A percentile compares a stretch with the other conserved stretches of the same genome.
Conservation (phyloP, 2,888 invertebrate species). For the Coecobrya sp. region DNA sequence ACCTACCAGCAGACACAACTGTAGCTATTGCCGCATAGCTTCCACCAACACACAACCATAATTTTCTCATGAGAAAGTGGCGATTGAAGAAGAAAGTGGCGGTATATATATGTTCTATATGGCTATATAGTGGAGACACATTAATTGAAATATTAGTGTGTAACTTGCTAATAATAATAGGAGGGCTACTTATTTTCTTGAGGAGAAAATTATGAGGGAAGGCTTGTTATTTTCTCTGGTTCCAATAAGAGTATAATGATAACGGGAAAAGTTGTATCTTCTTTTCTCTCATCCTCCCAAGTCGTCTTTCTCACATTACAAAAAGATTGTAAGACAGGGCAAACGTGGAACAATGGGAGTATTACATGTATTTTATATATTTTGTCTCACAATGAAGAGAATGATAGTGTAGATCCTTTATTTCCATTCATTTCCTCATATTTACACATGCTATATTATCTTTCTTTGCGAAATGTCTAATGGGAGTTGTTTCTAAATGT, state of each 20-base stretch:
- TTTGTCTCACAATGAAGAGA: neutral
- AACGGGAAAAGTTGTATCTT: slow-evolving; percentile 56
- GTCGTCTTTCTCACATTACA: neutral
- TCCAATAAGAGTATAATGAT: slow-evolving; percentile 30
- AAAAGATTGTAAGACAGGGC: neutral
- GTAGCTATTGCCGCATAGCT: neutral
- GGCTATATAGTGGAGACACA: neutral
- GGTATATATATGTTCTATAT: neutral
- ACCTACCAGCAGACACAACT: neutral
- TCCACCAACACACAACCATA: neutral
- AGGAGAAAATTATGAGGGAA: slow-evolving; percentile 32
- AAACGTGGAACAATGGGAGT: neutral
- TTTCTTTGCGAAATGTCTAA: neutral
- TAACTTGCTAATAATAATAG: slow-evolving; percentile 12
- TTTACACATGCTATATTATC: neutral
- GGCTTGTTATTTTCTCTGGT: slow-evolving; percentile 19
- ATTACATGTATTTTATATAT: neutral
- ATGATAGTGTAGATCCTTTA: neutral
- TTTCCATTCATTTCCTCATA: neutral
- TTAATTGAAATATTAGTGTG: slow-evolving; percentile 28
- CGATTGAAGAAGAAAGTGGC: neutral
- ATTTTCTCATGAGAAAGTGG: slow-evolving; percentile 33
- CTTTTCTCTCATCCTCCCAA: neutral
- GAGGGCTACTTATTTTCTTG: neutral
- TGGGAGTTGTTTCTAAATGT: neutral